Evolutionary conservation across 2,113 vertebrate species (phyloP), one percentile per base, ranked within the genome.

Genomic region (Papio anubis): DNA sequence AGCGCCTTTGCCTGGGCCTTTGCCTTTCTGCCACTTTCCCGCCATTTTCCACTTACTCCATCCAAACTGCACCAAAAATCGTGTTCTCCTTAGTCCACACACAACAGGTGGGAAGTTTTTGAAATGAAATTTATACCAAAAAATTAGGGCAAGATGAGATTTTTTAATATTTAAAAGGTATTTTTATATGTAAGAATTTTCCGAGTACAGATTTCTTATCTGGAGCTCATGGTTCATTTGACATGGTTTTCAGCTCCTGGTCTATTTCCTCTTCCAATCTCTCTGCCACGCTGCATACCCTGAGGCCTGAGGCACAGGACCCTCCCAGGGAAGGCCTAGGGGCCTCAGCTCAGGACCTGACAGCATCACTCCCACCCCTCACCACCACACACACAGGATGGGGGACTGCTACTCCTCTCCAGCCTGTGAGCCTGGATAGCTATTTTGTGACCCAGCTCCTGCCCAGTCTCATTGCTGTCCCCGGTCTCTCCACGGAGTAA

Each of bases 91-190:
- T 81, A 64, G 57, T 61, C 81, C 5, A 55, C 6, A 25, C 52
- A 82, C 30, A 86, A 11, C 23, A 55, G 75, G 48, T 61, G 21
- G n/a, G 83, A 66, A 40, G 17, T 35, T 89, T 94, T 55, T 40
- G 35, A 87, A 76, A 38, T 72, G 32, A 90, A 93, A 79, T 78
- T 40, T 73, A 79, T 40, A 72, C 23, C 23, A 27, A 50, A 83
- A 95, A 70, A 88, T 59, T 25, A 38, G 61, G 25, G 45, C 61
- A 84, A 40, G 52, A 48, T 73, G 61, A 94, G 50, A 50, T 14
- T 75, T 35, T 93, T 61, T 20, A 2, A 3, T 78, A 83, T 25
- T 50, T 43, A 61, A 45, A 73, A 82, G 55, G 38, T 40, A n/a
- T 68, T 75, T 75, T 87, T 57, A 6, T 64, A 7, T 57, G 57